Percentiles rank a stretch among this genome's conserved stretches.
Conservation (phyloP, 2,888 invertebrate species). For the Hydroisotoma schaefferi region DNA sequence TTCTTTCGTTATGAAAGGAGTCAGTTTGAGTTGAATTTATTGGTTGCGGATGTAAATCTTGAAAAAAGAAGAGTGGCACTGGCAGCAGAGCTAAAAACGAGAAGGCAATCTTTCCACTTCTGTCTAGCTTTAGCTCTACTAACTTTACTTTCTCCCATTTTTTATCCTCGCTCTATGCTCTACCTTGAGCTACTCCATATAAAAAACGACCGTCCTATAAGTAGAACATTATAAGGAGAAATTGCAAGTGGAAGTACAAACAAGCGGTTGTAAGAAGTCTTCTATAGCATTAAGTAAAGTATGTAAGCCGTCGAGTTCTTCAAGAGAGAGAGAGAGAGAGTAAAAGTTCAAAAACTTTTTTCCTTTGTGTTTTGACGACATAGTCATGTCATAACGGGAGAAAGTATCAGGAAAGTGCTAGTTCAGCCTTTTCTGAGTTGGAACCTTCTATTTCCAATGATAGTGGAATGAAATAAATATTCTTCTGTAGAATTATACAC, state of each 20-base stretch:
- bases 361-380: conserved; percentile 10
- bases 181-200: no score
- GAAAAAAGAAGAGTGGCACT: conserved; percentile 7
- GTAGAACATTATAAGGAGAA: no score
- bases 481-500: no score
- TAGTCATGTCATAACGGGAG: conserved; percentile 5
- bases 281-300: not conserved
- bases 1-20: conserved; percentile 18
- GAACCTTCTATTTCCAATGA: not conserved
- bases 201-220: no score
- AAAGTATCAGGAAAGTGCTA: not conserved
- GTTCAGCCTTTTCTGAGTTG: no score
- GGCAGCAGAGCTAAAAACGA: not conserved
- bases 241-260: no score
- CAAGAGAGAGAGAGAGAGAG: not conserved
- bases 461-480: no score
- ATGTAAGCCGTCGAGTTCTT: not conserved
- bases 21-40: conserved; percentile 16
- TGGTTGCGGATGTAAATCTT: conserved; percentile 19
- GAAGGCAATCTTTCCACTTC: not conserved
- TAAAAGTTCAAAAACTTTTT: conserved; percentile 11
- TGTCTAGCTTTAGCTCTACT: not conserved
- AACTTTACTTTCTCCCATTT: not conserved
- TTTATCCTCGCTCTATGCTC: no score
- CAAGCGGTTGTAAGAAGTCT: no score